Evolutionary conservation across 2,797 vertebrate genomes (phyloP).

Genomic region (Myotis vivesi): DNA sequence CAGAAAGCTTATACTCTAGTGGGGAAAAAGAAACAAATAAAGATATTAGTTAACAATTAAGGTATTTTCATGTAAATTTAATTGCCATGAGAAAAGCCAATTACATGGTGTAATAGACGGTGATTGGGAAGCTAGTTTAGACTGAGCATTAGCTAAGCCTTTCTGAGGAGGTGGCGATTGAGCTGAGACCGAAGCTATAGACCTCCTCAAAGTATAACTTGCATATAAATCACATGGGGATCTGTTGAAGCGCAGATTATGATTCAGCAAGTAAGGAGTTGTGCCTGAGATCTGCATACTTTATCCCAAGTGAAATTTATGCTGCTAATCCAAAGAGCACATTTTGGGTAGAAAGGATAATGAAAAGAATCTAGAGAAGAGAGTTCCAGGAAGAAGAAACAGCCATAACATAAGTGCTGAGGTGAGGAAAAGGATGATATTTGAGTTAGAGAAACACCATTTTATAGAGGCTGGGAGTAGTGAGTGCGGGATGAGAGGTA

Average conservation of each 20-base stretch:
- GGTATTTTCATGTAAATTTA: conserved; percentile 19
- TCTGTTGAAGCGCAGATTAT: neutral
- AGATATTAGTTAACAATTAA: neutral
- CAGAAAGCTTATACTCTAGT: neutral
- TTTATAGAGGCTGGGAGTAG: neutral
- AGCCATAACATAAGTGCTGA: neutral
- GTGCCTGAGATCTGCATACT: neutral
- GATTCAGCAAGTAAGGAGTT: neutral
- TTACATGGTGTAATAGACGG: neutral
- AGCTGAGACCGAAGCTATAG: neutral
- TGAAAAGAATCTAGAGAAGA: neutral
- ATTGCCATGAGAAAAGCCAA: neutral
- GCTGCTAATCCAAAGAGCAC: neutral
- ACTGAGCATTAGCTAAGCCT: neutral
- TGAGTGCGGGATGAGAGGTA: neutral
- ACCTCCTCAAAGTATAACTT: neutral
- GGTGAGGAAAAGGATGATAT: neutral
- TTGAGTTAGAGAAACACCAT: neutral
- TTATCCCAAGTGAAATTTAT: neutral
- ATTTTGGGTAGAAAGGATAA: neutral
- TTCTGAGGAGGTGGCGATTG: neutral
- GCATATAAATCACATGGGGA: neutral
- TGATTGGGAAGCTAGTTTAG: neutral
- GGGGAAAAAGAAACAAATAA: neutral
- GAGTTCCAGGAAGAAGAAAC: neutral